Conservation (phyloP, 2,888 invertebrate species). For the Chamaedrilus cognettii region DNA sequence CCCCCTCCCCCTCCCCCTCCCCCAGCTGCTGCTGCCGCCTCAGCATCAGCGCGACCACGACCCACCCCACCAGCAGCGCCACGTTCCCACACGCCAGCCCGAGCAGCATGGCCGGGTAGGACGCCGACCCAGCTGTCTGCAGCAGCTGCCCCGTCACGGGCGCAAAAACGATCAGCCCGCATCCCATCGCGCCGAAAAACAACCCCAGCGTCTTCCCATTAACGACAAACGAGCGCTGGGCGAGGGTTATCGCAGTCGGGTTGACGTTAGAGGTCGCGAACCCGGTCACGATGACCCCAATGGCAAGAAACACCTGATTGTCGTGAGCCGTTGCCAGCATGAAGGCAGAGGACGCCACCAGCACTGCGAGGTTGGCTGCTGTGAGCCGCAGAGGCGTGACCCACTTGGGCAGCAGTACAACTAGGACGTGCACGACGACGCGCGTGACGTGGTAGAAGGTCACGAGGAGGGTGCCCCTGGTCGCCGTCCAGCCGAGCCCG, state of each 20-base stretch:
- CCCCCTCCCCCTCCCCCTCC: neutral
- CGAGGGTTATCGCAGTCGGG: constrained; percentile 13
- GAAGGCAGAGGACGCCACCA: neutral
- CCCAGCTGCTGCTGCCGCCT: neutral
- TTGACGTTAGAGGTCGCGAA: constrained; percentile 18
- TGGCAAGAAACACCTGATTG: neutral
- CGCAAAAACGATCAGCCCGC: constrained; percentile 7
- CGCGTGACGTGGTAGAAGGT: constrained; percentile 20
- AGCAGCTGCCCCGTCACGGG: constrained; percentile 10
- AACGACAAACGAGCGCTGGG: constrained; percentile 14
- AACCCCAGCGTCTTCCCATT: constrained; percentile 19
- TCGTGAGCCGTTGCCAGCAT: constrained; percentile 12
- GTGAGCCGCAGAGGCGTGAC: constrained; percentile 2
- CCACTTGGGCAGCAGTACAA: constrained; percentile 12
- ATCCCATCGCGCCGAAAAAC: constrained; percentile 9
- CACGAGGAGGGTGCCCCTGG: constrained; percentile 10
- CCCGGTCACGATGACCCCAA: constrained; percentile 14
- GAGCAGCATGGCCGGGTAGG: constrained; percentile 15
- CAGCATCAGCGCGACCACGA: neutral
- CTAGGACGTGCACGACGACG: constrained; percentile 13
- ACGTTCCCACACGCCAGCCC: neutral
- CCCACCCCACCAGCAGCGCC: neutral
- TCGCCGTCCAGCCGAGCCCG: constrained; percentile 11
- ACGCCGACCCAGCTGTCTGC: constrained; percentile 7
- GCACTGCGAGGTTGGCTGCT: neutral